A percentile compares a stretch with the other conserved stretches of the same genome.
Conservation (phyloP, 2,797 vertebrate species). For the Danio albolineatus region DNA sequence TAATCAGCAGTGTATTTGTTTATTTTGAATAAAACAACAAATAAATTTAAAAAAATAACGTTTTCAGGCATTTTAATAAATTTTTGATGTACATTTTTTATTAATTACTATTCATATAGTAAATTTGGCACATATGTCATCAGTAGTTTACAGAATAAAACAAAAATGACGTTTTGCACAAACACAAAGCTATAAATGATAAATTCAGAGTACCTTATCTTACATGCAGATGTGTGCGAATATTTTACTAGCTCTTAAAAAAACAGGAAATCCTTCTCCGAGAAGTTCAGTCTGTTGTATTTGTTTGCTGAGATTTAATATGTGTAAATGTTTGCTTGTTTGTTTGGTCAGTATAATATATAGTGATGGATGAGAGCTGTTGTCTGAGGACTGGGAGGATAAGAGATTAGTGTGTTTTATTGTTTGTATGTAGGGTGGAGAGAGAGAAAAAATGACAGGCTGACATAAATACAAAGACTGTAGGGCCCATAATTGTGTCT, state of each 20-base stretch:
- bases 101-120: no score
- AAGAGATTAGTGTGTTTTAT: neutral
- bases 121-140: no score
- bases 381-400: neutral
- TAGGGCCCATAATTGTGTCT: slow-evolving; percentile 42
- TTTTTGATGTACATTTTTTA: no score
- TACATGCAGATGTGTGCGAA: no score
- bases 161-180: no score
- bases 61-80: no score
- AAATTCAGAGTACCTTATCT: no score
- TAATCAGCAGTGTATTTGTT: no score
- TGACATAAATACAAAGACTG: slow-evolving; percentile 16
- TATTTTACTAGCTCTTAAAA: neutral
- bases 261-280: neutral
- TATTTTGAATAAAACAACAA: no score
- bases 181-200: no score
- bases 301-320: neutral
- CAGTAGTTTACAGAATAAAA: no score
- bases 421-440: neutral
- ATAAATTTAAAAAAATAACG: no score
- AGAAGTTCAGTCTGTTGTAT: neutral
- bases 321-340: neutral
- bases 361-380: neutral
- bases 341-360: neutral
- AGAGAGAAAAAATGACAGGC: neutral